A percentile compares a stretch with the other conserved stretches of the same genome.
These are phyloP conservation scores for Harpagifer antarcticus DNA, from an alignment of 2,797 vertebrate genomes.

Conservation along the genomic window DNA sequence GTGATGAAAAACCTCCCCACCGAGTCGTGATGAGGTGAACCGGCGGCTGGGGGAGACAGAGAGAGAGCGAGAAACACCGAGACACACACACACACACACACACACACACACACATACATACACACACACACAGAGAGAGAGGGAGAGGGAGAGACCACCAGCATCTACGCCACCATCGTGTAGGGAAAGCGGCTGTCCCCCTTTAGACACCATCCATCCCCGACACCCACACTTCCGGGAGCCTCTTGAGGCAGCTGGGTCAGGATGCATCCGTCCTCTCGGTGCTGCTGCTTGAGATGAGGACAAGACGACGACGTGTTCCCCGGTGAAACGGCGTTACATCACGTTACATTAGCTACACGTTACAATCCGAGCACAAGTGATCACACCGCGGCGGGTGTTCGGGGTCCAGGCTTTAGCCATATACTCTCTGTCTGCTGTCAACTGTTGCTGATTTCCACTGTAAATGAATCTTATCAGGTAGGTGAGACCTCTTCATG, in stretches of 20 bases:
- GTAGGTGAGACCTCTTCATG: constrained; percentile 54
- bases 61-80: background rate
- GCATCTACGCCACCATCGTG: constrained; percentile 13
- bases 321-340: constrained; percentile 44
- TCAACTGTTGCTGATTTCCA: constrained; percentile 81
- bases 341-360: constrained; percentile 19
- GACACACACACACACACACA: constrained; percentile 1
- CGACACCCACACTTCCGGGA: constrained; percentile 74
- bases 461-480: constrained; percentile 87
- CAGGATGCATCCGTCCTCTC: constrained; percentile 59
- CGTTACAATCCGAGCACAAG: constrained; percentile 15
- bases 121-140: constrained; percentile 12
- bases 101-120: constrained; percentile 13
- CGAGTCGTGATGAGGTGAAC: constrained; percentile 64
- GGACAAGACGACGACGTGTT: constrained; percentile 38
- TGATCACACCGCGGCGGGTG: constrained; percentile 15
- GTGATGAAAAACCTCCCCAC: constrained; percentile 48
- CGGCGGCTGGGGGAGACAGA: constrained; percentile 9
- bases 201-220: constrained; percentile 30
- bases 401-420: constrained; percentile 54
- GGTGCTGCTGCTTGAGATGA: constrained; percentile 56
- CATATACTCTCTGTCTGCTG: constrained; percentile 67
- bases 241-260: constrained; percentile 64
- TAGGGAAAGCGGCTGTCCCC: constrained; percentile 29
- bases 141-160: constrained; percentile 13